Conservation (phyloP, 2,888 invertebrate species). For the Therioaphis trifolii region DNA sequence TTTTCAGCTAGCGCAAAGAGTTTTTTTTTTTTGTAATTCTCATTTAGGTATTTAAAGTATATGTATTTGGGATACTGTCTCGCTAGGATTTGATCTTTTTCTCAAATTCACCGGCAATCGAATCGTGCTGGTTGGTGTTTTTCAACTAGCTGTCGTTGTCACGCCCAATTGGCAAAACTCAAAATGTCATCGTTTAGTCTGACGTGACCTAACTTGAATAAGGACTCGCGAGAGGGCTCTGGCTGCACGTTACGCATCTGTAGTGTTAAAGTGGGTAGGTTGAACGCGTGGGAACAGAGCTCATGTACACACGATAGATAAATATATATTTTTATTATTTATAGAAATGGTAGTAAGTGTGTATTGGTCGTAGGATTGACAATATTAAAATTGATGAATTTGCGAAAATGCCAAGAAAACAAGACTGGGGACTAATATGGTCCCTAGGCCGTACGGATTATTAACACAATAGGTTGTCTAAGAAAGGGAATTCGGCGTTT, state of each 20-base stretch:
- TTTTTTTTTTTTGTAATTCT: neutral
- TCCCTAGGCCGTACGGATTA: no score
- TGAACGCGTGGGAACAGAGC: neutral
- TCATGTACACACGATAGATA: no score
- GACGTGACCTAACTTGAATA: neutral
- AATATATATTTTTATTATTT: neutral
- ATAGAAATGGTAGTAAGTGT: neutral
- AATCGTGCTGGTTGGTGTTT: neutral
- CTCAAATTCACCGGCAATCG: neutral
- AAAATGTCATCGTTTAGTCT: neutral
- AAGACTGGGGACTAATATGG: neutral
- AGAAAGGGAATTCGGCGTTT: neutral
- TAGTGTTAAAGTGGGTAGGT: neutral
- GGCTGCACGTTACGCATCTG: neutral
- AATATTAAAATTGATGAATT: conserved; percentile 49
- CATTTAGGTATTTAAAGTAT: no score
- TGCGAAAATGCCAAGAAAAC: conserved; percentile 26
- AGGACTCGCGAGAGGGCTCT: neutral
- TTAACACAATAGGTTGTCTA: neutral
- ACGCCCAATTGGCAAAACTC: conserved; percentile 40
- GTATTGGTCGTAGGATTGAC: neutral
- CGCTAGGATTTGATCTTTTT: no score
- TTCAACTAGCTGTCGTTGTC: conserved; percentile 8
- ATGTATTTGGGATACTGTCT: no score
- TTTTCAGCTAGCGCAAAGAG: neutral